Percentiles rank a stretch among this genome's conserved stretches.
phyloP scores from a whole-genome alignment of 2,797 vertebrate species.

The Fundulus diaphanus region DNA sequence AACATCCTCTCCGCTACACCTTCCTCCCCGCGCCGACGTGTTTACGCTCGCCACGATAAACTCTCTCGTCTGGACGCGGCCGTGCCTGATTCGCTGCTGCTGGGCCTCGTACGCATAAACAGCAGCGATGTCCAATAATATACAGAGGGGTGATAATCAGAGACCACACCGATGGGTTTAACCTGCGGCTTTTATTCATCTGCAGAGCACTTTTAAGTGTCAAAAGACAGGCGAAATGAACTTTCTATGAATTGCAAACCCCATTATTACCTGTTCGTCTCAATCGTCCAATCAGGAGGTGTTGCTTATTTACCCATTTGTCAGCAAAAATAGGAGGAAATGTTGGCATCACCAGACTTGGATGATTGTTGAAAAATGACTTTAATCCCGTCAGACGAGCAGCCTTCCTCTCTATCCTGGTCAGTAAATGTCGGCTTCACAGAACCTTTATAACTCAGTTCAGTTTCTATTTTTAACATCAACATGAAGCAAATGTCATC shows the following conservation, averaged over 20 bases:
- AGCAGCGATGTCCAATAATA: constrained; percentile 46
- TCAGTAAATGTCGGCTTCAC: no score
- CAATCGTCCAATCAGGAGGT: no score
- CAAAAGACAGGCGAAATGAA: not conserved
- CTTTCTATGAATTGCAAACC: no score
- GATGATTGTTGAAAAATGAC: not conserved
- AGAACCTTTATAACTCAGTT: not conserved
- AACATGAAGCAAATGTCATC: not conserved
- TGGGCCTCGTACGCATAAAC: constrained; percentile 36
- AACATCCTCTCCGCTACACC: constrained; percentile 75
- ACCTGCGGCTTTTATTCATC: constrained; percentile 6
- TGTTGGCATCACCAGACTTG: no score
- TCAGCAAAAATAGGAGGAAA: no score
- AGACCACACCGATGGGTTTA: constrained; percentile 17
- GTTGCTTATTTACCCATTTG: no score
- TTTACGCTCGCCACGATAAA: constrained; percentile 51
- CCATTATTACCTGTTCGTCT: no score
- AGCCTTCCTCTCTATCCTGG: not conserved
- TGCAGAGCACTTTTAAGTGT: not conserved
- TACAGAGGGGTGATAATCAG: constrained; percentile 17
- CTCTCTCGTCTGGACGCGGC: constrained; percentile 30
- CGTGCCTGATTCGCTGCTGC: constrained; percentile 17
- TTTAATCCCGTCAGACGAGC: not conserved
- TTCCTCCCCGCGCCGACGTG: constrained; percentile 67
- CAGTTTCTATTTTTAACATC: not conserved